Percentiles rank a stretch among this genome's conserved stretches.
phyloP scores from a whole-genome alignment of 2,888 invertebrate genomes.

The Callinectes sapidus region DNA sequence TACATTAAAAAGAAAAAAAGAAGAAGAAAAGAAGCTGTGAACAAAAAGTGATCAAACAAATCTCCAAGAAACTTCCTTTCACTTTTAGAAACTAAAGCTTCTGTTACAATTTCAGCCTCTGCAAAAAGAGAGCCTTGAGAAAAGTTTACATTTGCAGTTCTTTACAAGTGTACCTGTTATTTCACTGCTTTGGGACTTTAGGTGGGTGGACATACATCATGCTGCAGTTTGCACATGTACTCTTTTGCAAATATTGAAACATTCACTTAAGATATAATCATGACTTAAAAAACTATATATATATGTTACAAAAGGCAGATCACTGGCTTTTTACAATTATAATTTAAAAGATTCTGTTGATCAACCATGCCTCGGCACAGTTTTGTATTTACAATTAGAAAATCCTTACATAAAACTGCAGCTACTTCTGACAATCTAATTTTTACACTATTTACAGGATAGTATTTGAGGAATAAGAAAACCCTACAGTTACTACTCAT shows the following conservation, averaged over 20 bases:
- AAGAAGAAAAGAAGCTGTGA: not conserved
- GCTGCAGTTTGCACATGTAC: not conserved
- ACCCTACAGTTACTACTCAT: slow-evolving; percentile 6
- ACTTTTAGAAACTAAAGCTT: not conserved
- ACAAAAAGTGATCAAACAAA: not conserved
- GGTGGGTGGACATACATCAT: not conserved
- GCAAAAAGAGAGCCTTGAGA: not conserved
- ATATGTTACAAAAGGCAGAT: slow-evolving; percentile 37
- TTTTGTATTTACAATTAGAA: slow-evolving; percentile 27
- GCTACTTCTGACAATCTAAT: slow-evolving; percentile 22
- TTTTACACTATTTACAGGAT: slow-evolving; percentile 27
- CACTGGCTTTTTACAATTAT: slow-evolving; percentile 35
- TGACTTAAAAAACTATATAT: slow-evolving; percentile 37
- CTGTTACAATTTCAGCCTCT: not conserved
- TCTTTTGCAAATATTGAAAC: slow-evolving; percentile 16
- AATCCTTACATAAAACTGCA: slow-evolving; percentile 29
- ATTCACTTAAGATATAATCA: slow-evolving; percentile 24
- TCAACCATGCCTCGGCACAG: slow-evolving; percentile 11
- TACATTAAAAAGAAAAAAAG: not conserved
- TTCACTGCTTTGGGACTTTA: not conserved
- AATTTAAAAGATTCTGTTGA: slow-evolving; percentile 30
- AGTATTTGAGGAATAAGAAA: slow-evolving; percentile 14
- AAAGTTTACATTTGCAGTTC: not conserved
- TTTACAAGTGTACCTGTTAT: not conserved
- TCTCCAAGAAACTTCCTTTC: too few species aligned